Conservation (phyloP, 2,888 invertebrate species). For the Toxonevra muliebris region DNA sequence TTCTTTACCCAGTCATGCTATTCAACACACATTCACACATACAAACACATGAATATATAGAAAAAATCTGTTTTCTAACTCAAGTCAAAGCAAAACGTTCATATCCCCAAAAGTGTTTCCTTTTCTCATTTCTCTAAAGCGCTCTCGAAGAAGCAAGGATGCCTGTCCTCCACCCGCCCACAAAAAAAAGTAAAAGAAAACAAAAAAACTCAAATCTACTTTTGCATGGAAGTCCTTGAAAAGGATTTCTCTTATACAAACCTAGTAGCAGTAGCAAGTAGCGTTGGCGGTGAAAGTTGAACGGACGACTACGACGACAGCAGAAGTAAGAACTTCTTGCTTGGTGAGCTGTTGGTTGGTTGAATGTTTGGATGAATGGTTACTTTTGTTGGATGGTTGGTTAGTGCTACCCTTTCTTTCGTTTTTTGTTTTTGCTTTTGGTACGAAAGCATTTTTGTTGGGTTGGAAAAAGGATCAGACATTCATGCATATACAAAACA, state of each 20-base stretch:
- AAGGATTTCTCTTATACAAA: constrained; percentile 3
- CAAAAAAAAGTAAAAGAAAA: constrained; percentile 1
- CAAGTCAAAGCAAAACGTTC: constrained; percentile 1
- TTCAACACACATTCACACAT: neutral
- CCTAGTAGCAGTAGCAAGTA: neutral
- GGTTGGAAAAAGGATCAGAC: too few species aligned
- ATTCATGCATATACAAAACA: too few species aligned
- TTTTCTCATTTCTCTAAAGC: neutral
- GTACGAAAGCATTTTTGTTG: too few species aligned
- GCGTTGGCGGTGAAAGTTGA: constrained; percentile 7
- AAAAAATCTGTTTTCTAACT: neutral
- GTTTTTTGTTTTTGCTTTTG: too few species aligned
- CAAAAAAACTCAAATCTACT: neutral
- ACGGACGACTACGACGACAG: constrained; percentile 1
- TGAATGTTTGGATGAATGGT: too few species aligned
- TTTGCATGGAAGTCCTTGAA: constrained; percentile 1
- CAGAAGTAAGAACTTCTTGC: neutral
- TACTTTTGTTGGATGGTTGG: too few species aligned
- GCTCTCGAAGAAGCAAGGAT: neutral
- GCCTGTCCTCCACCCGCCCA: neutral
- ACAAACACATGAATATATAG: neutral
- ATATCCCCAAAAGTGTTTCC: neutral
- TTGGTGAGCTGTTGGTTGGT: too few species aligned
- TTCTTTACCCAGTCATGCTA: neutral
- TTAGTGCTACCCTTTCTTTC: too few species aligned